Evolutionary conservation across 2,113 vertebrate species (phyloP), one percentile per base, ranked within the genome.

Genomic region (Mirounga angustirostris): DNA sequence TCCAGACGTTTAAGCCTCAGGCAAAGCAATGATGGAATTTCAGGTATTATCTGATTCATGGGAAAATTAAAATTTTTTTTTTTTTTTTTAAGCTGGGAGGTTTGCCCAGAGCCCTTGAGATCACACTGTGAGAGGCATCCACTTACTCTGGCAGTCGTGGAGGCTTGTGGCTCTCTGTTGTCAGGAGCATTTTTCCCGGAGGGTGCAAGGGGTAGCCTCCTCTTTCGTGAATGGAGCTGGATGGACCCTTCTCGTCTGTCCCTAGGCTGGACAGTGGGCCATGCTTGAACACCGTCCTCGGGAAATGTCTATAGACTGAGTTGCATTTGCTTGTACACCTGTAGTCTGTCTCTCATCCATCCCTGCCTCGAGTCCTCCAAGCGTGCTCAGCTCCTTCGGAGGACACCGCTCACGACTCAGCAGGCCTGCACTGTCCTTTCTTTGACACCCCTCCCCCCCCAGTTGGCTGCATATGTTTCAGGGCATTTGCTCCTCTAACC

Each of bases 401-500:
- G 18, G 0, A 8, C 59, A 16, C 1, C 2, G 26, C 33, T 43
- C 26, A 14, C 0, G 0, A n/a, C 21, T 19, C 36, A 1, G 22
- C 43, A 50, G 50, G 43, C 81, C 61, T 79, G 61, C 12, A 43
- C 58, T 63, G 28, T 0, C 24, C 76, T 80, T 52, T 54, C 80
- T 63, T 54, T 26, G 80, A 88, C 15, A 3, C 50, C 11, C 24
- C 67, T 33, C 28, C 56, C 56, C 56, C n/a, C 74, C 0, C 3
- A 69, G 74, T 1, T 4, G 26, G 22, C 56, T 79, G 9, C 33
- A 18, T n/a, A 16, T 2, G 21, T 73, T 69, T 85, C 19, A 33
- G 33, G 30, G 4, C 7, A 7, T 93, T 97, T 79, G 67, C 52
- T 97, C 96, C 94, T 74, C 81, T 36, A 40, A 69, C 33, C 52